These are phyloP conservation scores for Ammodramus savannarum DNA, from an alignment of 2,113 vertebrate genomes.

Conservation along the genomic window DNA sequence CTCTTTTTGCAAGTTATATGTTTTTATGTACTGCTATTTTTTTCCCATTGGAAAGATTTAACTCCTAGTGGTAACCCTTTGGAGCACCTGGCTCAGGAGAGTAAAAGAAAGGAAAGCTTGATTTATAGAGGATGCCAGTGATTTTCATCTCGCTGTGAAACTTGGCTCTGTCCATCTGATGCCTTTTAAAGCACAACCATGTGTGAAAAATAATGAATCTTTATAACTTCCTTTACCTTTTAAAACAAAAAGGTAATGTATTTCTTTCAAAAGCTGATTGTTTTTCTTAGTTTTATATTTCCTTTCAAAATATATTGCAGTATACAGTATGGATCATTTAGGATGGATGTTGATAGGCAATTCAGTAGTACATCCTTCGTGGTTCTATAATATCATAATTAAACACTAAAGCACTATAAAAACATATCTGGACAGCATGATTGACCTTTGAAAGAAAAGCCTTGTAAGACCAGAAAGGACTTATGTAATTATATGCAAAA, in stretches of 20 bases:
- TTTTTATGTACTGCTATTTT: not conserved
- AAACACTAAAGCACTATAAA: not conserved
- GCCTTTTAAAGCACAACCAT: constrained; percentile 57
- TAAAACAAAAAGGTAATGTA: not conserved
- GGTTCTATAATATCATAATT: not conserved
- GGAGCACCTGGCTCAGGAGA: not conserved
- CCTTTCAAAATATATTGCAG: not conserved
- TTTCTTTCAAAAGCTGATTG: not conserved
- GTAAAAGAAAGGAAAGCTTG: constrained; percentile 16
- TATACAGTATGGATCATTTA: not conserved
- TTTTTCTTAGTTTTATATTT: constrained; percentile 2
- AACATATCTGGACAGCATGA: not conserved
- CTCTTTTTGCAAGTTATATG: not conserved
- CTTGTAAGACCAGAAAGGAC: not conserved
- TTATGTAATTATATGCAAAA: not conserved
- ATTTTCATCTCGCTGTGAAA: constrained; percentile 41
- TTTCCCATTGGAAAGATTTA: not conserved
- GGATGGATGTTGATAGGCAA: not conserved
- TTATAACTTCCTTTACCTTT: constrained; percentile 27
- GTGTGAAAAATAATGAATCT: constrained; percentile 46
- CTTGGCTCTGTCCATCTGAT: constrained; percentile 24
- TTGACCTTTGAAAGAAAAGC: not conserved
- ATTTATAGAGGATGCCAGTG: constrained; percentile 37
- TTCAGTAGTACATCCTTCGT: not conserved
- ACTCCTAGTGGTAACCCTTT: not conserved